These are phyloP conservation scores for Chloroceryle amazona DNA, from an alignment of 2,797 vertebrate species.

Conservation along the genomic window DNA sequence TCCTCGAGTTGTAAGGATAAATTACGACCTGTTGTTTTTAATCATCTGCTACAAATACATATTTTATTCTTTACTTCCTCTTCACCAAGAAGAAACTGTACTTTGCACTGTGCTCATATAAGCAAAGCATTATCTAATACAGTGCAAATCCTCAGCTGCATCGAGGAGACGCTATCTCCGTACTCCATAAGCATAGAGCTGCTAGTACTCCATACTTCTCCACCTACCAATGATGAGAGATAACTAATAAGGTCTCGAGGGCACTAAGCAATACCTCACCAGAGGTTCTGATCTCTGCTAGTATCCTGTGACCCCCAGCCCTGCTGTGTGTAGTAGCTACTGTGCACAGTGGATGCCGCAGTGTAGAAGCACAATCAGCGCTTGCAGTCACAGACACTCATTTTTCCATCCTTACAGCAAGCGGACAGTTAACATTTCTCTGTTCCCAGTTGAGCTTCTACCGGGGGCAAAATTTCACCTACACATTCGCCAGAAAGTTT, in stretches of 20 bases:
- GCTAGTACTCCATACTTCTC: background rate
- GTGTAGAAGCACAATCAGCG: background rate
- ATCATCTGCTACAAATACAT: background rate
- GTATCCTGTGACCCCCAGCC: background rate
- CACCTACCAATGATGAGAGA: background rate
- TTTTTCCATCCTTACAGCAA: background rate
- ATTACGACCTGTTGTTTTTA: background rate
- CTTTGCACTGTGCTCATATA: background rate
- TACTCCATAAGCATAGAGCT: background rate
- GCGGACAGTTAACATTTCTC: background rate
- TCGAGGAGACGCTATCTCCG: background rate
- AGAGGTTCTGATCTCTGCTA: background rate
- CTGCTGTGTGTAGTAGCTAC: background rate
- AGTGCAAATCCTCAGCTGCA: background rate
- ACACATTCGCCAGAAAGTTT: background rate
- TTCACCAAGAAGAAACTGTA: background rate
- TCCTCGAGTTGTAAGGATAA: background rate
- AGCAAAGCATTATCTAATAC: background rate
- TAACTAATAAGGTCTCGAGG: background rate
- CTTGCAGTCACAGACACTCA: fast-evolving
- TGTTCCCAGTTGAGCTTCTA: background rate
- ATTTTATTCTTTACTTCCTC: background rate
- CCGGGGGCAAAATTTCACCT: background rate
- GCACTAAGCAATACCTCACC: background rate
- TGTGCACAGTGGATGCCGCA: background rate